Base-by-base conservation (phyloP, 2,797 vertebrate species). In the Enteromius afrohamiltoni region DNA sequence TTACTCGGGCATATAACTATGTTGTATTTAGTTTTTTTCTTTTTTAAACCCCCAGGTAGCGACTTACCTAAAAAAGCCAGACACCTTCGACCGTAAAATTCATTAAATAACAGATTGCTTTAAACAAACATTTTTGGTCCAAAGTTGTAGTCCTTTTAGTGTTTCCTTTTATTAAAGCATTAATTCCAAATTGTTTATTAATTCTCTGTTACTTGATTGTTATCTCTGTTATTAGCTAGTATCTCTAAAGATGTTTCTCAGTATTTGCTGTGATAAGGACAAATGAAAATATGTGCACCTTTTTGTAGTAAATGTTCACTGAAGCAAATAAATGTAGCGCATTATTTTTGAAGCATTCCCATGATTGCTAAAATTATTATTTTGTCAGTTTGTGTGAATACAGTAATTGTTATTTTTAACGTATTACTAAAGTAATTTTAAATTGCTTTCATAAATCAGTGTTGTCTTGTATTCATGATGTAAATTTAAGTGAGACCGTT, bases 11-110 rank as follows among this genome's bases (percentile, higher is more conserved):
- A 60, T 37, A 42, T 45, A 53, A 16, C 21, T 53, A 21, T 80
- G 71, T 17, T 55, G 51, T 77, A 19, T 77, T 76, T 58, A 6
- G 23, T 45, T 69, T 77, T 55, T 68, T 49, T 29, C n/a, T 68
- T 67, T 26, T 67, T 78, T 65, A 34, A 31, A 55, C 34, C 62
- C 58, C 17, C 19, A 29, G 70, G 70, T 64, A 14, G 58, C 19
- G 58, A 19, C 45, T 77, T 69, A 6, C 11, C n/a, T 60, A 60
- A 60, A 60, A 34, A 60, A 13, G n/a, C n/a, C 4, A 60, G 55
- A 60, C 26, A 26, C n/a, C n/a, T 42, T 49, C 40, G 42, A 2
- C 3, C 3, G 2, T 71, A 49, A 67, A 16, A 6, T 68, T 31
- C 47, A 19, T 76, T 2, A 31, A n/a, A 51, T 67, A 26, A 21